These are phyloP conservation scores for Paguma larvata DNA, from an alignment of 2,797 vertebrate genomes.

Conservation along the genomic window DNA sequence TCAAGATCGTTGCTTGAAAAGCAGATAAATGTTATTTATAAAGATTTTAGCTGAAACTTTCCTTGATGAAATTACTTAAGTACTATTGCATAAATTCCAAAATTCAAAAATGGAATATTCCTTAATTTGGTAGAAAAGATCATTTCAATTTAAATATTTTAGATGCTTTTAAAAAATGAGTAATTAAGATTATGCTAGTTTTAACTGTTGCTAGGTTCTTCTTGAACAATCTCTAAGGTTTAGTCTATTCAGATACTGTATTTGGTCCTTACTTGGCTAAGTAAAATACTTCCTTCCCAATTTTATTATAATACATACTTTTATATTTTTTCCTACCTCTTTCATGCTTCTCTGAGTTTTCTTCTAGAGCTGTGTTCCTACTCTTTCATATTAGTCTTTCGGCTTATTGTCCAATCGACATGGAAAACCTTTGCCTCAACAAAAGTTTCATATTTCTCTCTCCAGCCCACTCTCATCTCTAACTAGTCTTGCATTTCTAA, in stretches of 20 bases:
- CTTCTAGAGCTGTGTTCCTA: background rate
- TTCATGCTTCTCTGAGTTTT: background rate
- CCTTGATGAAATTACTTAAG: background rate
- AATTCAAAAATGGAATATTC: background rate
- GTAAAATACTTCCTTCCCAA: background rate
- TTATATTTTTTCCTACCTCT: background rate
- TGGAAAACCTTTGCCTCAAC: background rate
- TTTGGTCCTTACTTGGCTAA: background rate
- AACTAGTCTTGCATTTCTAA: background rate
- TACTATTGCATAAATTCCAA: background rate
- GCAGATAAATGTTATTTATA: constrained; percentile 23
- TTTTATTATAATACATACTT: background rate
- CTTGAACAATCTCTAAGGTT: background rate
- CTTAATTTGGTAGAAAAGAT: background rate
- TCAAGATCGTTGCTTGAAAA: constrained; percentile 17
- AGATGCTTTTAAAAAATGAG: background rate
- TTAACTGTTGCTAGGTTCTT: background rate
- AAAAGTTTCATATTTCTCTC: background rate
- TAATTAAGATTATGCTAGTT: background rate
- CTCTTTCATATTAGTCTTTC: background rate
- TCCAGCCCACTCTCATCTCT: background rate
- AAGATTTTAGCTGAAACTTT: constrained; percentile 23
- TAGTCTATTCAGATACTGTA: background rate
- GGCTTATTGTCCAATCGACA: background rate
- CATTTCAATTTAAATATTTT: background rate